A percentile compares a stretch with the other conserved stretches of the same genome.
Evolutionary conservation across 2,113 vertebrate species (phyloP).

Genomic region (Nibea albiflora): DNA sequence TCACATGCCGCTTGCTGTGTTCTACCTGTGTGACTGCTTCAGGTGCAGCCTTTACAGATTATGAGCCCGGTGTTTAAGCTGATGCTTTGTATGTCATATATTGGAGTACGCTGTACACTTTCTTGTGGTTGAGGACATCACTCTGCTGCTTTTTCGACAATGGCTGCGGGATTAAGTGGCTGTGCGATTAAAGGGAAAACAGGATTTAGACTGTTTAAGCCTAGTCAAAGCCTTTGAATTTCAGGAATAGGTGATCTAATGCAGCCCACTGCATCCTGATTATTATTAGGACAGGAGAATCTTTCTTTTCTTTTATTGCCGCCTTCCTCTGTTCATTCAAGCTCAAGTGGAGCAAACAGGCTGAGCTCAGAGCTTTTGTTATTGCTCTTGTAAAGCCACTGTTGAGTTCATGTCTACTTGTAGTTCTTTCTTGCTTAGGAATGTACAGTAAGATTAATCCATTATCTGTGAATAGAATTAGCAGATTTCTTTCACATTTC

Average conservation of each 20-base stretch:
- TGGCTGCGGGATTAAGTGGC: slow-evolving; percentile 47
- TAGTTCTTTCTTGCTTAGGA: slow-evolving; percentile 2
- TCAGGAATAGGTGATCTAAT: background rate
- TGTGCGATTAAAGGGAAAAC: slow-evolving; percentile 61
- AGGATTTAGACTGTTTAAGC: slow-evolving; percentile 41
- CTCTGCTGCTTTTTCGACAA: slow-evolving; percentile 54
- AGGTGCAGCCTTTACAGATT: background rate
- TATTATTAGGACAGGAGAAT: background rate
- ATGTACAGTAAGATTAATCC: slow-evolving; percentile 11
- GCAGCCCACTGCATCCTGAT: background rate
- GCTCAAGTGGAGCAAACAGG: slow-evolving; percentile 29
- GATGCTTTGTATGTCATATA: slow-evolving; percentile 29
- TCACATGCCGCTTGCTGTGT: slow-evolving; percentile 5
- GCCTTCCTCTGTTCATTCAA: slow-evolving; percentile 12
- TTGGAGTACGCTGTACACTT: background rate
- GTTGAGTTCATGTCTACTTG: slow-evolving; percentile 6
- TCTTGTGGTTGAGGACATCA: slow-evolving; percentile 14
- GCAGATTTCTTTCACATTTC: slow-evolving; percentile 31
- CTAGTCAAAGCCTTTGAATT: background rate
- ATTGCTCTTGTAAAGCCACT: slow-evolving; percentile 17
- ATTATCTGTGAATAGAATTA: slow-evolving; percentile 14
- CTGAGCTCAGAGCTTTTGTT: slow-evolving; percentile 38
- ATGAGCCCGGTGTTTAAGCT: background rate
- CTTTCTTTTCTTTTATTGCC: background rate
- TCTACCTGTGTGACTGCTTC: background rate